phyloP scores from a whole-genome alignment of 2,797 vertebrate genomes.

The Pygocentrus nattereri region DNA sequence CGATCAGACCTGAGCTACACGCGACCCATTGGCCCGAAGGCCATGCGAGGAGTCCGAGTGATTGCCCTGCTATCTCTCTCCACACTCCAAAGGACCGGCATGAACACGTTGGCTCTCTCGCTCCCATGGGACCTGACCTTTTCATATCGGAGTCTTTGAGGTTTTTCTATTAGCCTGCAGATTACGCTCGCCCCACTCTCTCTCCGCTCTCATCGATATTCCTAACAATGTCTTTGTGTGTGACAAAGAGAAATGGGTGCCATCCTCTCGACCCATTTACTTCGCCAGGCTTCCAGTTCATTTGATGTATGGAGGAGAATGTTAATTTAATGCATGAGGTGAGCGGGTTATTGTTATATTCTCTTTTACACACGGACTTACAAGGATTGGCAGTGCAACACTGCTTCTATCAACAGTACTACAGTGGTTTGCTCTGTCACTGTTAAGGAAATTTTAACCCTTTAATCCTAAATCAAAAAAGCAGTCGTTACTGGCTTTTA shows the following conservation, averaged over 20 bases:
- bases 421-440: neutral
- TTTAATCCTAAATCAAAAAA: too few relatives aligned
- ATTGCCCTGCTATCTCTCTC: conserved; percentile 48
- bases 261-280: conserved; percentile 23
- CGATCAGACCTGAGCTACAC: conserved; percentile 37
- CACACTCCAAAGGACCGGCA: conserved; percentile 44
- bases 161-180: conserved; percentile 50
- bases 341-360: neutral
- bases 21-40: conserved; percentile 37
- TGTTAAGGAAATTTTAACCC: neutral
- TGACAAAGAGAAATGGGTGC: conserved; percentile 27
- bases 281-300: conserved; percentile 9
- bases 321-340: conserved; percentile 10
- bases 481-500: neutral
- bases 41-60: conserved; percentile 30
- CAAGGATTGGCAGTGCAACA: neutral
- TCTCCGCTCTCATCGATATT: conserved; percentile 44
- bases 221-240: conserved; percentile 39
- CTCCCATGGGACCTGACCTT: conserved; percentile 55
- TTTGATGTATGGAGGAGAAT: conserved; percentile 20
- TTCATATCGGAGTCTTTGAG: conserved; percentile 50
- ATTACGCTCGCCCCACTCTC: conserved; percentile 43
- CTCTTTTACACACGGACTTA: neutral
- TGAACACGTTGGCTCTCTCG: conserved; percentile 24
- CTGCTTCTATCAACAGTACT: neutral